Evolutionary conservation across 1,140 invertebrate species (phyloP), one percentile per base, ranked within the genome.

Genomic region (Alviniconcha marisindica): DNA sequence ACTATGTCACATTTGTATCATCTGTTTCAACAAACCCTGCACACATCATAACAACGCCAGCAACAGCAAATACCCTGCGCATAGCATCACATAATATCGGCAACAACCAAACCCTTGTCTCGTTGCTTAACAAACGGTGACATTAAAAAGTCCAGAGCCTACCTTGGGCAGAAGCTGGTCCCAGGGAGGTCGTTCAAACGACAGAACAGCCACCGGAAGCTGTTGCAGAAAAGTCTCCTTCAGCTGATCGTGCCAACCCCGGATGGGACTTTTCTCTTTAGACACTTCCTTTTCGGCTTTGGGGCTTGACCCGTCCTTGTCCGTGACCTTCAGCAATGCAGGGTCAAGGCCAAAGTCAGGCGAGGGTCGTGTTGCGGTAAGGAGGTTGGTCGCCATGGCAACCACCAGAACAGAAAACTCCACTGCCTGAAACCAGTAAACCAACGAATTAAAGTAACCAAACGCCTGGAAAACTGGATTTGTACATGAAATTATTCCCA

Each of bases 141-240:
- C 5, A 36, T 38, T 24, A 36, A 28, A 31, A 74, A 48, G n/a
- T 12, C n/a, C 28, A 48, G 31, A 18, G 79, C 54, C 15, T 76
- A 87, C 87, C 83, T 88, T 88, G 5, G 73, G 56, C 38, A 84
- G 44, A 71, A 88, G 80, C 54, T 88, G 87, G 76, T 79, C 81
- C 87, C 87, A 88, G n/a, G 87, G 87, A 36, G 82, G 78, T 40
- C 51, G 51, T 63, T 87, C 56, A 18, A 88, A 42, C 31, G 48
- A 63, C 33, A 63, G 28, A 48, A 88, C 78, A 66, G 54, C 84
- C 38, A 48, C 42, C n/a, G 86, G 87, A 18, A 88, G 73, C 24
- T 69, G 76, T 18, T 83, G 21, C 2, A 83, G n/a, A 81, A 79
- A 77, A 24, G 21, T 48, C 7, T 31, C 31, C 28, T 33, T 69